These are phyloP conservation scores for Napeogenes sylphis DNA, from an alignment of 2,888 invertebrate genomes.

Conservation along the genomic window DNA sequence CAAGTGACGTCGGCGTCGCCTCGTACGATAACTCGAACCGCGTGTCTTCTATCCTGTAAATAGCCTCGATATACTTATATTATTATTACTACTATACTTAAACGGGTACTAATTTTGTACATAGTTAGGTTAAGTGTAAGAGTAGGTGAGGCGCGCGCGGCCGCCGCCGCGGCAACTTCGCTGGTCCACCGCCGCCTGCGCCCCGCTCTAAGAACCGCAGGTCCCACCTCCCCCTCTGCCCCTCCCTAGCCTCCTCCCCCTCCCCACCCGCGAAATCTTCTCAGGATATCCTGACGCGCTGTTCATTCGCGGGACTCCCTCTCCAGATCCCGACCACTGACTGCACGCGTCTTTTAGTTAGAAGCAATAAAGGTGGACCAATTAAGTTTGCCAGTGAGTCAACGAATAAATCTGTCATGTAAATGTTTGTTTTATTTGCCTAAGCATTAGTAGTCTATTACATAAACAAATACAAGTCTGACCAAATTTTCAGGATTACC, in stretches of 20 bases:
- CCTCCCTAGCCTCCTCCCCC: constrained; percentile 16
- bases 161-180: constrained; percentile 59
- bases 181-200: constrained; percentile 63
- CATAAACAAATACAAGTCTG: not conserved
- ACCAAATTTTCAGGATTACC: no score
- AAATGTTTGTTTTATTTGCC: constrained; percentile 43
- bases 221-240: constrained; percentile 21
- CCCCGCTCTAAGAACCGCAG: constrained; percentile 32
- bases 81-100: constrained; percentile 35
- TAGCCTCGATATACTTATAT: constrained; percentile 54
- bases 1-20: constrained; percentile 49
- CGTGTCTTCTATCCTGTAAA: constrained; percentile 51
- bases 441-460: not conserved
- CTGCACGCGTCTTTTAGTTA: constrained; percentile 46
- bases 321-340: constrained; percentile 33
- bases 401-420: constrained; percentile 75
- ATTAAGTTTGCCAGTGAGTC: constrained; percentile 72
- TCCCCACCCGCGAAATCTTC: constrained; percentile 18
- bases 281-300: constrained; percentile 20
- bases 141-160: constrained; percentile 57
- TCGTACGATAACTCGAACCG: constrained; percentile 32
- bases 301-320: constrained; percentile 27
- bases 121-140: constrained; percentile 70
- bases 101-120: constrained; percentile 73
- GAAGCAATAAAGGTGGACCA: constrained; percentile 74